These are phyloP conservation scores for Parasteatoda tepidariorum DNA, from an alignment of 1,140 invertebrate species.

Conservation along the genomic window DNA sequence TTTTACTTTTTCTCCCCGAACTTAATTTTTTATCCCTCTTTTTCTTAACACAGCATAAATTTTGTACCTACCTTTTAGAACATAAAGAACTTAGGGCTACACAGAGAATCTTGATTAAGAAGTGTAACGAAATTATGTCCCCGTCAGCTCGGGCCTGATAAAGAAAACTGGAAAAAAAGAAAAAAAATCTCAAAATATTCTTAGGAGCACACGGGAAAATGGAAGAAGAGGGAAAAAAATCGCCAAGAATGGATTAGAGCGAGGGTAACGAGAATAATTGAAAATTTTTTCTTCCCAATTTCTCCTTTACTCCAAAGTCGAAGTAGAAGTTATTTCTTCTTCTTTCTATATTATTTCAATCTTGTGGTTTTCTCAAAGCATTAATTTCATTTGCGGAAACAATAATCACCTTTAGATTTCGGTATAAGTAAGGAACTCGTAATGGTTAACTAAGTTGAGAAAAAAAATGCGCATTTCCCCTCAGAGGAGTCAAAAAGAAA, in stretches of 20 bases:
- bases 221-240: conserved; percentile 29
- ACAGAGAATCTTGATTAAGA: conserved; percentile 53
- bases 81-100: conserved; percentile 53
- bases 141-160: background rate
- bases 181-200: conserved; percentile 55
- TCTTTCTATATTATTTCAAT: conserved; percentile 15
- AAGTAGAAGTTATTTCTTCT: conserved; percentile 6
- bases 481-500: background rate
- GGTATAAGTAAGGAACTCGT: background rate
- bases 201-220: conserved; percentile 31
- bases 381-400: conserved; percentile 47
- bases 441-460: conserved; percentile 26
- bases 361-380: conserved; percentile 26
- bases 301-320: background rate
- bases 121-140: conserved; percentile 50
- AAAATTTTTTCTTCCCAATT: conserved; percentile 34
- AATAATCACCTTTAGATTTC: conserved; percentile 46
- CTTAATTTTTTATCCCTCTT: conserved; percentile 29
- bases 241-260: conserved; percentile 34
- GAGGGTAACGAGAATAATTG: conserved; percentile 55
- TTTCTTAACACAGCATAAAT: conserved; percentile 38
- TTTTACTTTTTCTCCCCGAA: background rate
- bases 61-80: conserved; percentile 52
- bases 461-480: background rate
- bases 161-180: background rate